Base-by-base conservation (phyloP, 2,888 invertebrate genomes). In the Corbicula japonica region DNA sequence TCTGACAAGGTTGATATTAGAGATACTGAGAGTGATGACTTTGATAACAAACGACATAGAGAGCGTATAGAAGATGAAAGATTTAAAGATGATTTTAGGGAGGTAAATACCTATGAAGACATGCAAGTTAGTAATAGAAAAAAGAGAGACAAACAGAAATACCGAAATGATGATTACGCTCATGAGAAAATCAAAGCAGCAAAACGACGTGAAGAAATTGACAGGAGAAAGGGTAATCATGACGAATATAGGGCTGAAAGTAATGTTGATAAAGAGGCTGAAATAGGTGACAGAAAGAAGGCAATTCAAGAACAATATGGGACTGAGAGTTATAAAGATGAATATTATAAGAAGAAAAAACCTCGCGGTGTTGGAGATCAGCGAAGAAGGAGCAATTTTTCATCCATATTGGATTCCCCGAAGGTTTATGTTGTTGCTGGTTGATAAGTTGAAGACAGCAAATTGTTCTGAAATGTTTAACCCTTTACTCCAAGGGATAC, bases 141-240 rank as follows among this genome's bases (percentile, higher is more conserved):
- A 52, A 52, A 61, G 21, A 35, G 28, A 34, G 56, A 71, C 2
- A 76, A 63, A 35, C 21, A 44, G 8, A 74, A 69, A 30, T 76
- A 80, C 46, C 68, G 63, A 50, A 72, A 80, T 68, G 72, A 75
- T 69, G 76, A 80, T 32, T 80, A 69, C 65, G 80, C 56, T 10
- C 80, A 76, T 69, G 72, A 75, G 21, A 80, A 71, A 52, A 48
- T 76, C 5, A 74, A 79, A 60, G 72, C 63, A 21, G 50, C 70
- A 15, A 69, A 68, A 35, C 46, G 35, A 26, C 26, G 21, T 1
- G 38, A 34, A 63, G 30, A 30, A 30, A 23, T 63, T 44, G n/a
- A 63, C 48, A 46, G 8, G 50, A 50, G 12, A 18, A 3, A 18
- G 26, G 35, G 35, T 12, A 50, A 56, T 15, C 56, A 56, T 15